Percentiles rank a stretch among this genome's conserved stretches.
phyloP scores from a whole-genome alignment of 2,888 invertebrate species.

The Blomia tropicalis region DNA sequence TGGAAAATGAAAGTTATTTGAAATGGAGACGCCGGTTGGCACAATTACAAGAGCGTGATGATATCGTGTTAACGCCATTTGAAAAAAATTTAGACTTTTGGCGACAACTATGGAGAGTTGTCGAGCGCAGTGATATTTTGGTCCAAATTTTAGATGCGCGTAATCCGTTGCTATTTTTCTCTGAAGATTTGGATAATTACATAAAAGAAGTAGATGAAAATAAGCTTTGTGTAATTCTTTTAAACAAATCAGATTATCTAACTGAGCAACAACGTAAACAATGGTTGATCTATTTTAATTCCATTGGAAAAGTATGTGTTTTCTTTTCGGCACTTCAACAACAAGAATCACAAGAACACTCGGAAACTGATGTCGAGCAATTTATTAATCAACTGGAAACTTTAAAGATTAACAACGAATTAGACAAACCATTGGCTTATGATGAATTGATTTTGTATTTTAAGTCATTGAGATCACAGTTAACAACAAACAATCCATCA shows the following conservation, averaged over 20 bases:
- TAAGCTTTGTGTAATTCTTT: slow-evolving; percentile 63
- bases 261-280: slow-evolving; percentile 52
- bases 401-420: slow-evolving; percentile 27
- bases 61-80: slow-evolving; percentile 77
- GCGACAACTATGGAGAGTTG: slow-evolving; percentile 94
- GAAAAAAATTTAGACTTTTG: slow-evolving; percentile 95
- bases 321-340: slow-evolving; percentile 71
- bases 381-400: slow-evolving; percentile 25
- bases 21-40: slow-evolving; percentile 76
- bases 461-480: slow-evolving; percentile 42
- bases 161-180: slow-evolving; percentile 81
- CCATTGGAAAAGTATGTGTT: slow-evolving; percentile 51
- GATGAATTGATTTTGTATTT: slow-evolving; percentile 55
- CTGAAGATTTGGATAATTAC: slow-evolving; percentile 74
- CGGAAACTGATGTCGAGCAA: background rate
- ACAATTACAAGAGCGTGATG: slow-evolving; percentile 55
- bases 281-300: slow-evolving; percentile 72
- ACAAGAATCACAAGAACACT: slow-evolving; percentile 32
- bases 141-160: slow-evolving; percentile 90
- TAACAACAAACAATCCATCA: background rate
- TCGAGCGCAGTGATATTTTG: slow-evolving; percentile 82
- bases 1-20: slow-evolving; percentile 67
- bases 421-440: slow-evolving; percentile 27
- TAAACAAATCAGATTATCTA: slow-evolving; percentile 91
- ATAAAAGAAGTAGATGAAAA: slow-evolving; percentile 54